Conservation (phyloP, 2,113 vertebrate genomes). For the Eulemur rufifrons region DNA sequence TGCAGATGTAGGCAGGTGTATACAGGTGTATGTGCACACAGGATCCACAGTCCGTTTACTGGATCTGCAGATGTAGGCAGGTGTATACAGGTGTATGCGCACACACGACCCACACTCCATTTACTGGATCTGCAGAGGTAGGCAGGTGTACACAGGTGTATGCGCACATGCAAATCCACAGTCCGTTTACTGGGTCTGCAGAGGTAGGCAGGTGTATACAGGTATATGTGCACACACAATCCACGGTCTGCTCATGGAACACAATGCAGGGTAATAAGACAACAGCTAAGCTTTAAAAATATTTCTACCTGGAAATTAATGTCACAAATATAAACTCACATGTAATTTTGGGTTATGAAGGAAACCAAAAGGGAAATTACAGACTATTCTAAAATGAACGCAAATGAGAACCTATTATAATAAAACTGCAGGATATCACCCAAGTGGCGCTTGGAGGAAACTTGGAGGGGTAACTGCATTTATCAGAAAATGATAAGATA, state of each 20-base stretch:
- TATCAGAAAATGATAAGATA: background rate
- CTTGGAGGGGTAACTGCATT: fast-evolving
- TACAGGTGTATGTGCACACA: fast-evolving
- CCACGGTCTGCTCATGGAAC: background rate
- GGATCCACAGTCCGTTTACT: background rate
- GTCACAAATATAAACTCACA: background rate
- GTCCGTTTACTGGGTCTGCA: no score
- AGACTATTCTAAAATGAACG: background rate
- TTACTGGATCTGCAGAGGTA: background rate
- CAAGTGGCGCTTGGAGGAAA: fast-evolving
- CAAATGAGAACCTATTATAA: background rate
- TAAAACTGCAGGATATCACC: background rate
- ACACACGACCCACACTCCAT: fast-evolving
- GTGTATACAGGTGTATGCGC: fast-evolving
- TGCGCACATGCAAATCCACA: fast-evolving
- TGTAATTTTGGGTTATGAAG: background rate
- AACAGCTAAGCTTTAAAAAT: background rate
- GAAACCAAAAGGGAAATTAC: background rate
- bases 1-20: fast-evolving
- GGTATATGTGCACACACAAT: no score
- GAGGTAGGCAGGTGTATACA: no score
- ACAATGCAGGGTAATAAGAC: no score
- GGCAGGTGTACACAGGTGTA: fast-evolving
- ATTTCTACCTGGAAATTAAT: conserved; percentile 15
- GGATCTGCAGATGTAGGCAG: fast-evolving